Percentiles rank a stretch among this genome's conserved stretches.
phyloP scores from a whole-genome alignment of 1,140 invertebrate genomes.

The Diprion similis region DNA sequence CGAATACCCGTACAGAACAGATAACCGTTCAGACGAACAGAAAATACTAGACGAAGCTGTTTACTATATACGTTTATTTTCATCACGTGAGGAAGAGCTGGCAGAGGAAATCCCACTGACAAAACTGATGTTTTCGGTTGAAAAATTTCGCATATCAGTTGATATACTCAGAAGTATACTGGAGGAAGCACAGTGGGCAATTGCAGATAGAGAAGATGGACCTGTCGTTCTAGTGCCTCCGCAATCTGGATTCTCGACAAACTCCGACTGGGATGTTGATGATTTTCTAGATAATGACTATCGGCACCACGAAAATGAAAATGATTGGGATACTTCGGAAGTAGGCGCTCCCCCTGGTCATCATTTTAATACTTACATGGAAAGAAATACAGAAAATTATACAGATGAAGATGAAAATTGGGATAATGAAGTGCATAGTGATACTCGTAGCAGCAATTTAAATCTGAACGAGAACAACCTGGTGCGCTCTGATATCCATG shows the following conservation, averaged over 20 bases:
- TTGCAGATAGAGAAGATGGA: slow-evolving; percentile 36
- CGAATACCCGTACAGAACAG: slow-evolving; percentile 52
- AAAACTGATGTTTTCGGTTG: slow-evolving; percentile 43
- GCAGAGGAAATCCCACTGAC: slow-evolving; percentile 59
- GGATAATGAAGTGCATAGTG: slow-evolving; percentile 31
- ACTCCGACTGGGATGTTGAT: slow-evolving; percentile 26
- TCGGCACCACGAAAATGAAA: slow-evolving; percentile 12
- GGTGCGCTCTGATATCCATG: not conserved
- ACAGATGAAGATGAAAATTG: slow-evolving; percentile 34
- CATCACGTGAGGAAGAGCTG: slow-evolving; percentile 32
- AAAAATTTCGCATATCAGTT: slow-evolving; percentile 41
- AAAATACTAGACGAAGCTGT: slow-evolving; percentile 57
- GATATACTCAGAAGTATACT: slow-evolving; percentile 43
- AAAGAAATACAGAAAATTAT: slow-evolving; percentile 11
- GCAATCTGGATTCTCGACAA: slow-evolving; percentile 24
- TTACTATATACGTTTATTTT: slow-evolving; percentile 55
- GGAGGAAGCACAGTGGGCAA: slow-evolving; percentile 33
- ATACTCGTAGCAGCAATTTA: slow-evolving; percentile 11
- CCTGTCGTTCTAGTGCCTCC: slow-evolving; percentile 35
- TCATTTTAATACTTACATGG: not conserved
- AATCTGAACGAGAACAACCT: not conserved
- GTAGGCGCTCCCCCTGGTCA: slow-evolving; percentile 12
- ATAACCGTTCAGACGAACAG: slow-evolving; percentile 53
- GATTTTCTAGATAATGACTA: slow-evolving; percentile 16
- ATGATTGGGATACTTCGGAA: slow-evolving; percentile 22